A percentile compares a stretch with the other conserved stretches of the same genome.
Conservation (phyloP, 2,797 vertebrate species). For the Diplodus sargus region DNA sequence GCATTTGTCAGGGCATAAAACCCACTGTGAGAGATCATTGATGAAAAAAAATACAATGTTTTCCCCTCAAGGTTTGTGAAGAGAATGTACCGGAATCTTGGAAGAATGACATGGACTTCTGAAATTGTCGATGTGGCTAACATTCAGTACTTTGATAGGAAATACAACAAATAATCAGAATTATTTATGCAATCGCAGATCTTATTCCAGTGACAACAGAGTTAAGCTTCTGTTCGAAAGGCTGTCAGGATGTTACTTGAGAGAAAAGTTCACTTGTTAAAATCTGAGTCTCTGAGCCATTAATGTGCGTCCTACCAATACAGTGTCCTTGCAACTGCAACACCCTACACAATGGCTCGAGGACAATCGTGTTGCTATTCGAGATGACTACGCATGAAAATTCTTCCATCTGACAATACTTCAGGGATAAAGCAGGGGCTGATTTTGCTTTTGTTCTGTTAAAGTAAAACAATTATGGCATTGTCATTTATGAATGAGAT, state of each 20-base stretch:
- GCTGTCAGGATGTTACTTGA: not conserved
- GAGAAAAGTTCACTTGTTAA: not conserved
- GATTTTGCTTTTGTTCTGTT: slow-evolving; percentile 44
- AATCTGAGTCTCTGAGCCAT: not conserved
- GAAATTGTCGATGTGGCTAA: not conserved
- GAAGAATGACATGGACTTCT: not conserved
- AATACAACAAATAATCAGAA: not conserved
- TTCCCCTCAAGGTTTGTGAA: not conserved
- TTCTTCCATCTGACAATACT: slow-evolving; percentile 57
- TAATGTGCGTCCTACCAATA: not conserved
- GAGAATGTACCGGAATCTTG: not conserved
- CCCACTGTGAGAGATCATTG: too few relatives aligned
- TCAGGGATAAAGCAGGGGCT: slow-evolving; percentile 47
- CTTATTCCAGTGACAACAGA: not conserved
- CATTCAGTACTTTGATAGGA: not conserved
- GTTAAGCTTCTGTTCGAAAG: not conserved
- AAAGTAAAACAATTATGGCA: slow-evolving; percentile 53
- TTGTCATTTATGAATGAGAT: slow-evolving; percentile 33
- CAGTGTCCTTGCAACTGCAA: not conserved
- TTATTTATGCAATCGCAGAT: not conserved
- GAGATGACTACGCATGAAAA: slow-evolving; percentile 41
- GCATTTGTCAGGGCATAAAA: slow-evolving; percentile 4
- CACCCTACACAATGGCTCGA: slow-evolving; percentile 2
- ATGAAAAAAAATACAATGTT: not conserved
- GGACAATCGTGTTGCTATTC: slow-evolving; percentile 55